Evolutionary conservation across 2,113 vertebrate genomes (phyloP).

Genomic region (Mus spicilegus): DNA sequence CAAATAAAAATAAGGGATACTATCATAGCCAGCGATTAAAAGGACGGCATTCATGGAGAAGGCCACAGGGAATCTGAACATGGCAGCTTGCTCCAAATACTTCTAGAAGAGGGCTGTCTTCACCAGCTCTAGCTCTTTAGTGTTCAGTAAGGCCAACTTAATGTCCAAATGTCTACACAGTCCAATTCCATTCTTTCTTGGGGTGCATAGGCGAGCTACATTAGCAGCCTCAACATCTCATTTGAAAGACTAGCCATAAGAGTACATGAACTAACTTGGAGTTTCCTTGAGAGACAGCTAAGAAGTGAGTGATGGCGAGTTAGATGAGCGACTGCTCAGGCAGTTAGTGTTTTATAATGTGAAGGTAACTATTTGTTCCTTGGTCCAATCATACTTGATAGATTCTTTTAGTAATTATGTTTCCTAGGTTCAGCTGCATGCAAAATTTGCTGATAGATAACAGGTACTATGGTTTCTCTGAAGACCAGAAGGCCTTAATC

Average conservation of each 20-base stretch:
- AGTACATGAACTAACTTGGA: slow-evolving; percentile 43
- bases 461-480: slow-evolving; percentile 49
- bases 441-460: slow-evolving; percentile 53
- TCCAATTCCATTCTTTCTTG: slow-evolving; percentile 17
- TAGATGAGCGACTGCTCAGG: neutral
- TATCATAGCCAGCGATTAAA: slow-evolving; percentile 31
- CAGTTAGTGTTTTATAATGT: neutral
- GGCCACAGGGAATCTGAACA: slow-evolving; percentile 1
- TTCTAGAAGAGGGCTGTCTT: slow-evolving; percentile 37
- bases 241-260: slow-evolving; percentile 4
- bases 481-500: slow-evolving; percentile 71
- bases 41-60: neutral
- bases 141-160: neutral
- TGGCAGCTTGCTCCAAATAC: neutral
- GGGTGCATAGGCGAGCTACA: neutral
- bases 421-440: slow-evolving; percentile 50
- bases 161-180: neutral
- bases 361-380: neutral
- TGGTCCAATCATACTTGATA: neutral
- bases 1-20: slow-evolving; percentile 61
- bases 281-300: slow-evolving; percentile 43
- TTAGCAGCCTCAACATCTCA: neutral
- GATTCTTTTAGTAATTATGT: slow-evolving; percentile 36
- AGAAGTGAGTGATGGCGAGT: slow-evolving; percentile 6
- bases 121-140: neutral